Evolutionary conservation across 2,888 invertebrate species (phyloP).

Genomic region (Trimorus sp.): DNA sequence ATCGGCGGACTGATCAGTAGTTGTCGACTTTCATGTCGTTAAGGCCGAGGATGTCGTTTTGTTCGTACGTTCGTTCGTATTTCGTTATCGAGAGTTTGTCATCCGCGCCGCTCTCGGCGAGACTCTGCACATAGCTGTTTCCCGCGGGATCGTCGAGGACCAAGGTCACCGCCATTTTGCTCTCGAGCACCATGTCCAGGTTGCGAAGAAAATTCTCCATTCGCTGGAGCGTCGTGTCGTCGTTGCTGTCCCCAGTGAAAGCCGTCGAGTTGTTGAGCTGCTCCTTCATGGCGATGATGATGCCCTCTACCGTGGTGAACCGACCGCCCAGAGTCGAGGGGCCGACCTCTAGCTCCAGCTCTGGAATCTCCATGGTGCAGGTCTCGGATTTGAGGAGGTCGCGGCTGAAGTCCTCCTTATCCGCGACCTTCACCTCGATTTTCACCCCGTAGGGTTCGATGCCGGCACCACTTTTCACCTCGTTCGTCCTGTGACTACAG

Average conservation of each 20-base stretch:
- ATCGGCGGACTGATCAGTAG: slow-evolving; percentile 82
- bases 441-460: slow-evolving; percentile 91
- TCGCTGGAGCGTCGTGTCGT: slow-evolving; percentile 82
- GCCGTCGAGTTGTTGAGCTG: slow-evolving; percentile 87
- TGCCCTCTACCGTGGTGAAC: slow-evolving; percentile 97
- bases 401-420: slow-evolving; percentile 91
- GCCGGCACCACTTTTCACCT: slow-evolving; percentile 97
- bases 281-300: slow-evolving; percentile 89
- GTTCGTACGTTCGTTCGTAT: slow-evolving; percentile 93
- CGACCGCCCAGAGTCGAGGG: slow-evolving; percentile 93
- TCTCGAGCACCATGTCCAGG: slow-evolving; percentile 86
- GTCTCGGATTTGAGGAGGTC: slow-evolving; percentile 97
- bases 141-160: slow-evolving; percentile 98
- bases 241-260: slow-evolving; percentile 88
- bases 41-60: slow-evolving; percentile 97
- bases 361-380: slow-evolving; percentile 90
- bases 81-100: slow-evolving; percentile 88
- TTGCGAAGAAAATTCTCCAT: slow-evolving; percentile 86
- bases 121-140: slow-evolving; percentile 95
- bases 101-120: slow-evolving; percentile 87
- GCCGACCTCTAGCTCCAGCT: slow-evolving; percentile 93
- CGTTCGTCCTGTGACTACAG: slow-evolving; percentile 96
- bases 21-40: slow-evolving; percentile 98
- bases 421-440: slow-evolving; percentile 88
- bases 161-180: slow-evolving; percentile 86